Evolutionary conservation across 1,140 invertebrate species (phyloP).

Genomic region (Tenebrio molitor): DNA sequence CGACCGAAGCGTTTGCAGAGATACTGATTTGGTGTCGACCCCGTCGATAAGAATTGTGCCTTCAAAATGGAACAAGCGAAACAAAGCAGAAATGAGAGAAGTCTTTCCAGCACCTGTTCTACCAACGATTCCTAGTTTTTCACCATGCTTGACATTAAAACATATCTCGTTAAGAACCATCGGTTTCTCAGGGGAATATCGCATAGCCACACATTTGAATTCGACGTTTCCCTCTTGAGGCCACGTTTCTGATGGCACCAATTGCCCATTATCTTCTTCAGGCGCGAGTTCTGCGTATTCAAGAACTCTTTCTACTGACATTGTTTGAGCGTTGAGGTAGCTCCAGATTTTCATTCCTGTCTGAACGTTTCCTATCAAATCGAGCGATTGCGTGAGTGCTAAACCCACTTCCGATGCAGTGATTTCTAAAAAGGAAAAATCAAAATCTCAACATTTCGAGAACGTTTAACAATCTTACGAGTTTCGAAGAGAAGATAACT

Average conservation of each 20-base stretch:
- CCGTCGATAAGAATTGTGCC: slow-evolving; percentile 76
- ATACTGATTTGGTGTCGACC: slow-evolving; percentile 71
- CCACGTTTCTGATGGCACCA: slow-evolving; percentile 64
- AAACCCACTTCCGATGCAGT: neutral
- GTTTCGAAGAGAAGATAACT: slow-evolving; percentile 48
- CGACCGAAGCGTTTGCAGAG: slow-evolving; percentile 73
- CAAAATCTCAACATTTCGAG: no score
- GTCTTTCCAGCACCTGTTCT: slow-evolving; percentile 88
- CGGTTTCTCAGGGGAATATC: neutral
- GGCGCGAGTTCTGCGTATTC: slow-evolving; percentile 78
- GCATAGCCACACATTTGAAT: neutral
- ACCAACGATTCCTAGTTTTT: slow-evolving; percentile 82
- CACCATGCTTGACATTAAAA: slow-evolving; percentile 71
- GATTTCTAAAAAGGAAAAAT: slow-evolving; percentile 55
- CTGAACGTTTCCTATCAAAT: slow-evolving; percentile 71
- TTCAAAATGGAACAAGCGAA: slow-evolving; percentile 71
- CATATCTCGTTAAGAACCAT: slow-evolving; percentile 69
- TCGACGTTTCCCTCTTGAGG: neutral
- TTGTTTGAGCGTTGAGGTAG: slow-evolving; percentile 81
- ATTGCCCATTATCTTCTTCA: slow-evolving; percentile 70
- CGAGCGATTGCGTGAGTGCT: neutral
- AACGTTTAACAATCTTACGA: slow-evolving; percentile 40
- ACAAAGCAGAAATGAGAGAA: slow-evolving; percentile 79
- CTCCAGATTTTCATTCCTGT: slow-evolving; percentile 74
- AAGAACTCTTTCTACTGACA: slow-evolving; percentile 80